phyloP scores from a whole-genome alignment of 2,888 invertebrate genomes.

The Elegia similella region DNA sequence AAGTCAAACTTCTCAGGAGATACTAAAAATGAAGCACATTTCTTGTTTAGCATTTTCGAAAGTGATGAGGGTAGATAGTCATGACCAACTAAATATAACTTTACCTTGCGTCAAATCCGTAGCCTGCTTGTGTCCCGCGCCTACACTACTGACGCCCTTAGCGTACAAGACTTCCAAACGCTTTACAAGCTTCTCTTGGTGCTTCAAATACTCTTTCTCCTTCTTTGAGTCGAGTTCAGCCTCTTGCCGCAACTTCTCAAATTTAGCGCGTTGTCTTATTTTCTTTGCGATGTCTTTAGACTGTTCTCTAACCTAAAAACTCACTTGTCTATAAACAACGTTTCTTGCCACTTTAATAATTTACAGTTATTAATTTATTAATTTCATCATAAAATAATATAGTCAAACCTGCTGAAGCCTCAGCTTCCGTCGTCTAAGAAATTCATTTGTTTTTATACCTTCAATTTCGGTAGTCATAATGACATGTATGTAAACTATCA shows the following conservation, averaged over 20 bases:
- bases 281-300: constrained; percentile 76
- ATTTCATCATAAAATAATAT: constrained; percentile 22
- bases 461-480: constrained; percentile 68
- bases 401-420: constrained; percentile 73
- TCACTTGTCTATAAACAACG: constrained; percentile 25
- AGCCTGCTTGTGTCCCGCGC: constrained; percentile 60
- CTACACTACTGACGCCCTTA: constrained; percentile 57
- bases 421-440: constrained; percentile 67
- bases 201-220: constrained; percentile 60
- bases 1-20: constrained; percentile 47
- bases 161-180: constrained; percentile 60
- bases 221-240: constrained; percentile 55
- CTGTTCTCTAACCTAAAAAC: constrained; percentile 75
- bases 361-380: constrained; percentile 19
- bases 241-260: constrained; percentile 60
- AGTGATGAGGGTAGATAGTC: not conserved
- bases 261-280: constrained; percentile 67
- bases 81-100: constrained; percentile 3
- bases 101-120: constrained; percentile 49
- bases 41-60: constrained; percentile 9
- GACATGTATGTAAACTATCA: constrained; percentile 32
- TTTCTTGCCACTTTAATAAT: constrained; percentile 26
- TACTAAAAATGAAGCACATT: constrained; percentile 23
- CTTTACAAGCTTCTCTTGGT: constrained; percentile 64
- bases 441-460: constrained; percentile 72